Evolutionary conservation across 2,888 invertebrate species (phyloP).

Genomic region (Andrena camellia): DNA sequence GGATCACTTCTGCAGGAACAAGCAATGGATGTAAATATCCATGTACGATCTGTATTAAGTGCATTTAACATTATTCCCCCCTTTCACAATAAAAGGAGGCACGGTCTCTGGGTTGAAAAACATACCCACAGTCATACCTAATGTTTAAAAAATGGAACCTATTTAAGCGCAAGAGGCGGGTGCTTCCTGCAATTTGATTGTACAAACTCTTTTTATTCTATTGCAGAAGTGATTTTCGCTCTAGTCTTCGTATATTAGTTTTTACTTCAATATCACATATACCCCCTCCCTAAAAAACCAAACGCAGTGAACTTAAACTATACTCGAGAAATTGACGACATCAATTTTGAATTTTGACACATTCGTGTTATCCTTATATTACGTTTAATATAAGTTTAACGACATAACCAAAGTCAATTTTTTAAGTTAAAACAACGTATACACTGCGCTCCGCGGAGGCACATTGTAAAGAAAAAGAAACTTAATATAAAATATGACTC

Average conservation of each 20-base stretch:
- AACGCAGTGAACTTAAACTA: conserved; percentile 80
- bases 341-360: conserved; percentile 85
- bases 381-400: conserved; percentile 80
- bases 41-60: conserved; percentile 50
- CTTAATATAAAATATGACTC: conserved; percentile 80
- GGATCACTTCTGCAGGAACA: conserved; percentile 74
- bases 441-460: conserved; percentile 66
- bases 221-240: conserved; percentile 75
- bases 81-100: conserved; percentile 55
- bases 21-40: conserved; percentile 61
- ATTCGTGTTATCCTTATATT: conserved; percentile 83
- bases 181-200: conserved; percentile 61
- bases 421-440: conserved; percentile 71
- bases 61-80: conserved; percentile 45
- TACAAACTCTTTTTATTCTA: conserved; percentile 59
- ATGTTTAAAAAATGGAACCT: conserved; percentile 68
- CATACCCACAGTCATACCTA: conserved; percentile 49
- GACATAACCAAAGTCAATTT: conserved; percentile 67
- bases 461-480: conserved; percentile 77
- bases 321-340: conserved; percentile 81
- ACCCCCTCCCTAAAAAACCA: conserved; percentile 80
- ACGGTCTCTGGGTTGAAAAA: conserved; percentile 45
- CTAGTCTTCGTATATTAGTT: conserved; percentile 70
- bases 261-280: conserved; percentile 79
- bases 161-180: conserved; percentile 60